Base-by-base conservation (phyloP, 2,888 invertebrate genomes). In the Unio pictorum region DNA sequence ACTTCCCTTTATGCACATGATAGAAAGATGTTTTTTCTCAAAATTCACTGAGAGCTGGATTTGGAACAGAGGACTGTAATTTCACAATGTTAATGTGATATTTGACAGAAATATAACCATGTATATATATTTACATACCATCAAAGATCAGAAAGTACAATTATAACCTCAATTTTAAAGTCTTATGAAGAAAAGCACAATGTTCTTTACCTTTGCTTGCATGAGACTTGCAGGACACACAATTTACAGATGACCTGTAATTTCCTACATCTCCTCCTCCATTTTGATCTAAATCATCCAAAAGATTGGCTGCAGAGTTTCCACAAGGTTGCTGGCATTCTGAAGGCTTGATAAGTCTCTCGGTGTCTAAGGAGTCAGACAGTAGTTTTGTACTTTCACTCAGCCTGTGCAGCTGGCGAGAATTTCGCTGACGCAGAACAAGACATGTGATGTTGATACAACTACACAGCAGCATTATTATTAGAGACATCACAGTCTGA, bases 391-490 rank as follows among this genome's bases (percentile, higher is more conserved):
- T 15, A 15, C 45, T 45, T 45, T 15, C 45, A 45, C 11, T 45
- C 15, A 45, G 15, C 45, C 45, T 66, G 30, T 66, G 55, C 28
- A 56, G 61, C 0, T 63, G 61, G 3, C 71, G 69, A 23, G 71
- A 26, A 63, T 94, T 95, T 56, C 97, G 92, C 85, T 96, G 94
- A 90, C 96, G 95, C 69, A 96, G 90, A 55, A 96, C 94, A 71
- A 97, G 91, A 84, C 95, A 95, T 1, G 95, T 94, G 5, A 95
- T 92, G 0, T 95, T 95, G 64, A 96, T 95, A 93, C 90, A 7
- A 88, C 91, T 77, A 68, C 85, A 86, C n/a, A 86, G 8, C 0
- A 75, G n/a, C 26, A 90, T 71, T 20, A 88, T 75, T 0, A 85
- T 66, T 18, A 81, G 71, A 0, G 86, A 86, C 20, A 86, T 64